Evolutionary conservation across 1,140 invertebrate genomes (phyloP).

Genomic region (Oedothorax gibbosus): DNA sequence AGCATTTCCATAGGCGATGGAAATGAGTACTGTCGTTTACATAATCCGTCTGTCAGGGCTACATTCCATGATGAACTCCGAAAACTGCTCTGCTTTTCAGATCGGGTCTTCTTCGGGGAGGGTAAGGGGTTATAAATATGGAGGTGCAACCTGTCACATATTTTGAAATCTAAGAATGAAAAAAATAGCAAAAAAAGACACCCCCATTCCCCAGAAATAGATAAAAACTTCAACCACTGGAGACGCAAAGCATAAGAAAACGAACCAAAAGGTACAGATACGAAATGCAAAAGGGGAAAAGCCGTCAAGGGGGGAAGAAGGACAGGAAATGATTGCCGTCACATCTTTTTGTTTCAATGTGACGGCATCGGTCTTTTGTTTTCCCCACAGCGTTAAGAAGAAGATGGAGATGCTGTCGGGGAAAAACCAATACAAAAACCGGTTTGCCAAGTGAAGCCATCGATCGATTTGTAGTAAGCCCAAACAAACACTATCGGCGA

Average conservation of each 20-base stretch:
- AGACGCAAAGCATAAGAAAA: not conserved
- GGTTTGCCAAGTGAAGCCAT: not conserved
- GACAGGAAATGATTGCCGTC: constrained; percentile 44
- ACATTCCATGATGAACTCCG: too few species aligned
- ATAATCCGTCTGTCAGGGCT: too few species aligned
- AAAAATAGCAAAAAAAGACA: not conserved
- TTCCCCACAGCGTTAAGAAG: constrained; percentile 17
- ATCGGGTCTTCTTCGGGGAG: not conserved
- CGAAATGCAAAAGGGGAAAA: constrained; percentile 23
- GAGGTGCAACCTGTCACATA: constrained; percentile 20
- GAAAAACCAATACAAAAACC: not conserved
- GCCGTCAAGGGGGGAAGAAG: constrained; percentile 6
- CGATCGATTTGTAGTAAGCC: not conserved
- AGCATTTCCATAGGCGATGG: too few species aligned
- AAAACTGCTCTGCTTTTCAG: too few species aligned
- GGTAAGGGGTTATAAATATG: constrained; percentile 4
- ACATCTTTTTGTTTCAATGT: constrained; percentile 29
- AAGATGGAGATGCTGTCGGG: constrained; percentile 18
- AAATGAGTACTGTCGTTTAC: too few species aligned
- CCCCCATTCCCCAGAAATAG: not conserved
- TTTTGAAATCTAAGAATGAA: not conserved
- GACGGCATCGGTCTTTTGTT: constrained; percentile 22
- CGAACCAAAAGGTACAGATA: not conserved
- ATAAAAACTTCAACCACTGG: constrained; percentile 38
- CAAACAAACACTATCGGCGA: not conserved